A percentile compares a stretch with the other conserved stretches of the same genome.
Conservation (phyloP, 2,797 vertebrate species). For the Acomys russatus region DNA sequence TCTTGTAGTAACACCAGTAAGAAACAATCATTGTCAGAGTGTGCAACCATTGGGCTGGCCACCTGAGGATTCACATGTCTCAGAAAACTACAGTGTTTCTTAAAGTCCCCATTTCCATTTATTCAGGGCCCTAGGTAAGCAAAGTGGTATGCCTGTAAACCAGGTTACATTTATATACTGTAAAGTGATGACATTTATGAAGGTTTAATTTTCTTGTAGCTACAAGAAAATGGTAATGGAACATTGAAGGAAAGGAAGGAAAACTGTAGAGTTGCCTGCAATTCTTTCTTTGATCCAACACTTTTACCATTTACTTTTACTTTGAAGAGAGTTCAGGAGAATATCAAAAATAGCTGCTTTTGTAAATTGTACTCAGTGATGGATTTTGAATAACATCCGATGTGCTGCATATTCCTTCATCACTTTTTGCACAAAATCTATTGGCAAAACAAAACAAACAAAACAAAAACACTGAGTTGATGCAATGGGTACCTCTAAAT, state of each 20-base stretch:
- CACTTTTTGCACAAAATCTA: not conserved
- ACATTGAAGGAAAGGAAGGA: not conserved
- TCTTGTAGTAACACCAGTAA: not conserved
- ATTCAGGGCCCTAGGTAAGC: not conserved
- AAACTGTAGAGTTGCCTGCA: not conserved
- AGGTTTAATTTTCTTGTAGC: not conserved
- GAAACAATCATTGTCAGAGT: not conserved
- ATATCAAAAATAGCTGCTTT: not conserved
- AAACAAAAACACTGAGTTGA: not conserved
- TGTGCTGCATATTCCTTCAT: not conserved
- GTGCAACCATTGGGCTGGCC: not conserved
- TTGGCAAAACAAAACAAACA: not conserved
- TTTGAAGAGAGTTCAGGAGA: not conserved
- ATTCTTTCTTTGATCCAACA: no score
- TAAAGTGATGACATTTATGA: not conserved
- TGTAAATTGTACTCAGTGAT: not conserved
- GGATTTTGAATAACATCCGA: not conserved
- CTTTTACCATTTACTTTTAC: not conserved
- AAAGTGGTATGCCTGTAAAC: not conserved
- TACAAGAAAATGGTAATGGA: not conserved
- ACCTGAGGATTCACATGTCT: no score
- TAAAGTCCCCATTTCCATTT: not conserved
- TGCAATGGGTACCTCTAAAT: not conserved
- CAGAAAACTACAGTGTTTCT: not conserved
- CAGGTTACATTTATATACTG: not conserved